phyloP scores from a whole-genome alignment of 1,140 invertebrate species.

The Pseudomyrmex flavicornis region DNA sequence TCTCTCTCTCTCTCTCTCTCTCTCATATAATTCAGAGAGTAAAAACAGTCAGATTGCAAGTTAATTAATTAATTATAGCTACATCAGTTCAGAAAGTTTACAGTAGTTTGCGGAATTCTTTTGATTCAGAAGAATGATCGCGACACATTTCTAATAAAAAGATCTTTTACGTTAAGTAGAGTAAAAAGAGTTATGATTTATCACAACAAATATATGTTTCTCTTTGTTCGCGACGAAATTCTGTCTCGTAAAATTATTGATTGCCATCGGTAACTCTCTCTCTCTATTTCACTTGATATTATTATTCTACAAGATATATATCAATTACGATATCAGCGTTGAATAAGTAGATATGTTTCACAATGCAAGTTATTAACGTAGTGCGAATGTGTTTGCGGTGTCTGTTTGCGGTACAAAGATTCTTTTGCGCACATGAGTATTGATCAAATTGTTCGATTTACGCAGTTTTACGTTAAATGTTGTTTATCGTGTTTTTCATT shows the following conservation, averaged over 20 bases:
- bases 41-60: not conserved
- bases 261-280: conserved; percentile 16
- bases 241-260: conserved; percentile 37
- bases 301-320: conserved; percentile 20
- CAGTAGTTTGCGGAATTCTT: conserved; percentile 16
- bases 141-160: conserved; percentile 21
- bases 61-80: conserved; percentile 18
- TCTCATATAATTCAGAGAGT: not conserved
- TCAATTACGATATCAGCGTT: conserved; percentile 14
- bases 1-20: too few relatives aligned
- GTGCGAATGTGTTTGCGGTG: conserved; percentile 8
- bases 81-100: conserved; percentile 22
- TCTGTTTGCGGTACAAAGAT: conserved; percentile 14
- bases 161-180: conserved; percentile 41
- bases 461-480: not conserved
- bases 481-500: not conserved
- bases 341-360: conserved; percentile 36
- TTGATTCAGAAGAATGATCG: conserved; percentile 27
- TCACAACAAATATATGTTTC: conserved; percentile 50
- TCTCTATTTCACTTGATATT: not conserved
- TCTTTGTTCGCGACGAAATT: conserved; percentile 32
- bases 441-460: not conserved
- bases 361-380: conserved; percentile 20
- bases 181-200: not conserved
- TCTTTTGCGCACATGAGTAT: conserved; percentile 11